phyloP scores from a whole-genome alignment of 37 sponge, comb jelly and placozoan species.

The Crambe crambe region DNA sequence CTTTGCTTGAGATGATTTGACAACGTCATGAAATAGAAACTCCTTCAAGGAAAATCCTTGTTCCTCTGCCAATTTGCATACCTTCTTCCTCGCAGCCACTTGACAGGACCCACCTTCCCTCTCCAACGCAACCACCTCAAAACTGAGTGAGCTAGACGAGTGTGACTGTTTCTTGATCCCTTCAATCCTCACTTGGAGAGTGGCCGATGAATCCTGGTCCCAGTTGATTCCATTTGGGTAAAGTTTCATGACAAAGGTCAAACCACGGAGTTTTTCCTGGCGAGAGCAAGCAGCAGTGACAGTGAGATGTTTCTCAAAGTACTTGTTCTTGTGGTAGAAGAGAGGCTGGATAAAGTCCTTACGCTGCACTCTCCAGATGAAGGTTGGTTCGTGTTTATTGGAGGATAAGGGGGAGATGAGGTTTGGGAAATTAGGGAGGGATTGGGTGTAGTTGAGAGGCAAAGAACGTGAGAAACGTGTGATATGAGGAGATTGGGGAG shows the following conservation, averaged over 20 bases:
- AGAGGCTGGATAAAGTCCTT: constrained; percentile 6
- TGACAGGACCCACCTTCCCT: background rate
- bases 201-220: constrained; percentile 18
- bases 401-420: background rate
- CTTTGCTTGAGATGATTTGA: constrained; percentile 21
- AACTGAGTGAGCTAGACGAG: background rate
- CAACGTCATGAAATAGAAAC: constrained; percentile 28
- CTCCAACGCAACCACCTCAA: background rate
- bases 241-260: background rate
- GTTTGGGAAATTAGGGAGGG: background rate
- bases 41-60: constrained; percentile 7
- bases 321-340: constrained; percentile 23
- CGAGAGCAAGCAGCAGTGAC: background rate
- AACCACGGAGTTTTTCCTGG: background rate
- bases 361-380: constrained; percentile 6
- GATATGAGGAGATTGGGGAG: background rate
- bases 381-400: no score
- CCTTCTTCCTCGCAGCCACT: background rate
- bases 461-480: no score
- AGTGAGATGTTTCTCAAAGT: background rate
- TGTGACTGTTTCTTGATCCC: background rate
- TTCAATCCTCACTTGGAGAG: background rate
- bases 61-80: background rate
- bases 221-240: constrained; percentile 32
- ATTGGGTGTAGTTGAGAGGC: no score